Base-by-base conservation (phyloP, 2,888 invertebrate species). In the Ormyrus pomaceus region DNA sequence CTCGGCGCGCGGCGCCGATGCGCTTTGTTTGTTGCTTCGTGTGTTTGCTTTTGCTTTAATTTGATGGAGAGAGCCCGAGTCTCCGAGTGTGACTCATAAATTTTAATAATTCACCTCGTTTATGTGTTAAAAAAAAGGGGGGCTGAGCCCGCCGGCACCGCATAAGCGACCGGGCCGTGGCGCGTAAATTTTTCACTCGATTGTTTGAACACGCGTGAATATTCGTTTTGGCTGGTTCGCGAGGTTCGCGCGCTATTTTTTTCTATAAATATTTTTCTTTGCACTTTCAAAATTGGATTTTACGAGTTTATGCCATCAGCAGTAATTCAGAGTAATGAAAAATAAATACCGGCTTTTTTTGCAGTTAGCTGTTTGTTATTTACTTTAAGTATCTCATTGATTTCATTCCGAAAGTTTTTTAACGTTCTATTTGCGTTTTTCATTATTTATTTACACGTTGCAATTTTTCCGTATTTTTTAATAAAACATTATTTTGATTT, bases 21-120 rank as follows among this genome's bases (percentile, higher is more conserved):
- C 56, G 8, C 45, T 50, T 58, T 53, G 48, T 66, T 50, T 50
- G 13, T 34, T 34, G 51, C 34, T 76, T 62, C 48, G 19, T 45
- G 46, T 34, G 59, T 77, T 62, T 56, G 56, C 50, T n/a, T 8
- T 7, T 56, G 77, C 48, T 61, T 66, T 58, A 64, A 59, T 70
- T 50, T 62, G 53, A 64, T 59, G 61, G 78, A 5, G n/a, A 34
- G 55, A n/a, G 74, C 70, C 6, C 69, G 77, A 72, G 72, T 77
- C 72, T 73, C 56, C 62, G 45, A n/a, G 48, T 10, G 34, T 74
- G 77, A 81, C n/a, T 81, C 81, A 77, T 80, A 73, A 77, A 80
- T 80, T 80, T 77, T 74, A 74, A 77, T 80, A 73, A 80, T 77
- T 80, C 77, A 77, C 61, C 69, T 73, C 69, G 80, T 53, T 77